Base-by-base conservation (phyloP, 2,888 invertebrate species). In the Nycteola revayana region DNA sequence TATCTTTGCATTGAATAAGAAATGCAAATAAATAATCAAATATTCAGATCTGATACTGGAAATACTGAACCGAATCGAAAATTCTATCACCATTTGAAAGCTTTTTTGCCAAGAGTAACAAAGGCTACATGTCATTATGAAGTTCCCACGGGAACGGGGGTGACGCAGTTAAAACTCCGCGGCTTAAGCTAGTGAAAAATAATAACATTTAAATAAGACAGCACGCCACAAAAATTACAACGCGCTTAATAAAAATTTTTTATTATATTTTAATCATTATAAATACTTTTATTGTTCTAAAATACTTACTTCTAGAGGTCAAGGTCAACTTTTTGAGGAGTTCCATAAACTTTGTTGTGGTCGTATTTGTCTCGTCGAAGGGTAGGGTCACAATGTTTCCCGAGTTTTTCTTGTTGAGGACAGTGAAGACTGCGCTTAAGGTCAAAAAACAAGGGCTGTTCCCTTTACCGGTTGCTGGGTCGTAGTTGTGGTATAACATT, bases 371-470 rank as follows among this genome's bases (percentile, higher is more conserved):
- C 66, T 93, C 91, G 69, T 94, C 92, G 74, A 94, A 93, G 36
- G 90, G 90, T 45, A 90, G 78, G 2, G 81, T 91, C 66, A 89
- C 88, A 25, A 59, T 44, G 28, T 84, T 79, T 11, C 91, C 81
- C 21, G 81, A 83, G 56, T 73, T 71, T 46, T 85, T 77, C 48
- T 75, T 77, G 50, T 76, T 74, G 9, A 89, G 64, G 0, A 84
- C 86, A 0, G 80, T 74, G 59, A 91, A 93, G 21, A 95, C 90
- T 0, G 94, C 92, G 36, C 92, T 92, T 55, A 95, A 81, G 2
- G 93, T 93, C 66, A 96, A 92, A 73, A 93, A 94, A 64, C 96
- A 96, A 32, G 93, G 92, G 28, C 95, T 95, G 74, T 95, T 92
- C 4, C 95, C 94, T 43, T 90, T 83, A 3, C 90, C 90, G 9